Evolutionary conservation across 2,888 invertebrate genomes (phyloP).

Genomic region (Tineola bisselliella): DNA sequence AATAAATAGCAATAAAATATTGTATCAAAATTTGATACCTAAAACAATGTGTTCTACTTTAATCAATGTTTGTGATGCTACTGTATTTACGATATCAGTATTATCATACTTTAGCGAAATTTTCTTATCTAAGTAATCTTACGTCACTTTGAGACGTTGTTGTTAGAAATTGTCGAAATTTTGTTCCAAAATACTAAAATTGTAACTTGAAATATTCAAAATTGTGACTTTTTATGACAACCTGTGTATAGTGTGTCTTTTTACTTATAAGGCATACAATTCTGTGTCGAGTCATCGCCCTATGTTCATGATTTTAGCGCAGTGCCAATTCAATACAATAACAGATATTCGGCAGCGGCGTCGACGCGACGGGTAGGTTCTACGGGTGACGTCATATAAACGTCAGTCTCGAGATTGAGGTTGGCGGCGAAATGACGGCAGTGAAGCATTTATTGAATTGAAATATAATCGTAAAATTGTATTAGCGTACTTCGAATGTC

Average conservation of each 20-base stretch:
- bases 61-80: background rate
- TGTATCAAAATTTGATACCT: no score
- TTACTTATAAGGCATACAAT: background rate
- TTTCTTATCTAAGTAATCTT: background rate
- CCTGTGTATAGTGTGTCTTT: no score
- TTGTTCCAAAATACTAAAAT: no score
- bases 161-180: no score
- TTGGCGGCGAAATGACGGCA: constrained; percentile 53
- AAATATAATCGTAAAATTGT: constrained; percentile 32
- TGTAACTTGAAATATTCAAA: no score
- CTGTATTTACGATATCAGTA: background rate
- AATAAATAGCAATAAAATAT: no score
- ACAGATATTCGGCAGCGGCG: constrained; percentile 30
- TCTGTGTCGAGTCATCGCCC: constrained; percentile 43
- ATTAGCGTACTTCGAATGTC: no score
- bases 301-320: constrained; percentile 44
- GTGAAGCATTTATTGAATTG: constrained; percentile 19
- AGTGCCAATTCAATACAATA: constrained; percentile 56
- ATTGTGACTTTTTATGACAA: no score
- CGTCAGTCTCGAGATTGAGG: constrained; percentile 60
- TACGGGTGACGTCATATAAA: constrained; percentile 48
- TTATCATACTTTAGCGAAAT: background rate
- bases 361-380: constrained; percentile 30
- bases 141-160: no score
- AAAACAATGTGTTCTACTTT: background rate